phyloP scores from a whole-genome alignment of 2,888 invertebrate genomes.

The Epiblema foenella region DNA sequence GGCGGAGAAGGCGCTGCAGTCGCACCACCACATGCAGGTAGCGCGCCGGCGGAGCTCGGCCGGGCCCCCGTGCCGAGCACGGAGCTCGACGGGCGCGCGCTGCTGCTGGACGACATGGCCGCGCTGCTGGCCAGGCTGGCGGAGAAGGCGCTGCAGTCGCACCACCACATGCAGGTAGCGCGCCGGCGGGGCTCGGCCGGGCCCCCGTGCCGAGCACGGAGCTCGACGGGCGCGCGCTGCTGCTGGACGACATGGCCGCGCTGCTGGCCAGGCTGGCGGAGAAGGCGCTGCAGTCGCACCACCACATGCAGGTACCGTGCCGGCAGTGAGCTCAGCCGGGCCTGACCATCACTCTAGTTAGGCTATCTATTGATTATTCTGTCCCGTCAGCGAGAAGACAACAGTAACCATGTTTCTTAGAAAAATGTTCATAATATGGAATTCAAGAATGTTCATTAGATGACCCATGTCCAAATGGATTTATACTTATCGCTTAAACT shows the following conservation, averaged over 20 bases:
- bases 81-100: constrained; percentile 64
- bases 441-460: too few relatives aligned
- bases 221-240: constrained; percentile 66
- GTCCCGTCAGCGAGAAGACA: too few relatives aligned
- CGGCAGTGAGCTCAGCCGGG: constrained; percentile 63
- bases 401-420: too few relatives aligned
- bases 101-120: constrained; percentile 66
- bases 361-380: too few relatives aligned
- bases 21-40: constrained; percentile 52
- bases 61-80: constrained; percentile 63
- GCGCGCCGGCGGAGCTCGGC: constrained; percentile 60
- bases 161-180: constrained; percentile 50
- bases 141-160: constrained; percentile 62
- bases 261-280: constrained; percentile 65
- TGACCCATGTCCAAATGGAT: too few relatives aligned
- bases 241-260: constrained; percentile 66
- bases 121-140: constrained; percentile 66
- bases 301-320: constrained; percentile 47
- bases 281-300: constrained; percentile 63
- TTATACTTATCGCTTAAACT: too few relatives aligned
- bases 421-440: too few relatives aligned
- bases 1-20: constrained; percentile 63
- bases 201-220: constrained; percentile 60
- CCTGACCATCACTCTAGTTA: too few relatives aligned
- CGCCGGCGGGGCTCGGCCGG: constrained; percentile 62